Percentiles rank a stretch among this genome's conserved stretches.
These are phyloP conservation scores for Leptocoma aspasia DNA, from an alignment of 2,113 vertebrate genomes.

Conservation along the genomic window DNA sequence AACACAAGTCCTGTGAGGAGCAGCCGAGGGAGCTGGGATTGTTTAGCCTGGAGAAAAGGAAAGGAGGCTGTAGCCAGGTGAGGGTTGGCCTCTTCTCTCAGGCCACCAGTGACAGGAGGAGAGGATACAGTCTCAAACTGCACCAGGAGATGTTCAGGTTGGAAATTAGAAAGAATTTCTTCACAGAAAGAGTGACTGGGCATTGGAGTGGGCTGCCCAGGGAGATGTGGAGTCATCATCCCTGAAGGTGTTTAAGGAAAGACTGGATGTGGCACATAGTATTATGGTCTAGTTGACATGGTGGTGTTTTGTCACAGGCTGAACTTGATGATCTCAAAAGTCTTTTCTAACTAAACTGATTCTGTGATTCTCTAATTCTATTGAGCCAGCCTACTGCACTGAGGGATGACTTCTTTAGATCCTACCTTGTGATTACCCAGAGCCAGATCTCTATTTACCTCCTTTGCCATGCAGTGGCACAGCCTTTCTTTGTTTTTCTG, in stretches of 20 bases:
- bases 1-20: not conserved
- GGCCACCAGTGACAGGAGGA: not conserved
- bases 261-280: not conserved
- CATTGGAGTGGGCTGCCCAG: not conserved
- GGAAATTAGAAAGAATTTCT: not conserved
- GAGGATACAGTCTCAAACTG: not conserved
- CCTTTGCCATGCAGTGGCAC: not conserved
- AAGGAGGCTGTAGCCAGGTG: not conserved
- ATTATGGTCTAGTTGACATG: not conserved
- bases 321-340: not conserved
- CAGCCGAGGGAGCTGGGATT: not conserved
- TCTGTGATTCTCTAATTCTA: not conserved
- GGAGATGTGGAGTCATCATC: not conserved
- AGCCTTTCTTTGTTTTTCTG: not conserved
- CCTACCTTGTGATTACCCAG: not conserved
- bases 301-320: not conserved
- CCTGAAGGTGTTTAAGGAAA: not conserved
- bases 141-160: not conserved
- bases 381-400: not conserved
- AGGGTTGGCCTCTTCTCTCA: not conserved
- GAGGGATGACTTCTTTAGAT: not conserved
- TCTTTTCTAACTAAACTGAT: not conserved
- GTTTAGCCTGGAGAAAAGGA: not conserved
- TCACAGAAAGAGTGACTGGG: not conserved
- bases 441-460: not conserved